Evolutionary conservation across 2,888 invertebrate genomes (phyloP).

Genomic region (Iselma pallidipennis): DNA sequence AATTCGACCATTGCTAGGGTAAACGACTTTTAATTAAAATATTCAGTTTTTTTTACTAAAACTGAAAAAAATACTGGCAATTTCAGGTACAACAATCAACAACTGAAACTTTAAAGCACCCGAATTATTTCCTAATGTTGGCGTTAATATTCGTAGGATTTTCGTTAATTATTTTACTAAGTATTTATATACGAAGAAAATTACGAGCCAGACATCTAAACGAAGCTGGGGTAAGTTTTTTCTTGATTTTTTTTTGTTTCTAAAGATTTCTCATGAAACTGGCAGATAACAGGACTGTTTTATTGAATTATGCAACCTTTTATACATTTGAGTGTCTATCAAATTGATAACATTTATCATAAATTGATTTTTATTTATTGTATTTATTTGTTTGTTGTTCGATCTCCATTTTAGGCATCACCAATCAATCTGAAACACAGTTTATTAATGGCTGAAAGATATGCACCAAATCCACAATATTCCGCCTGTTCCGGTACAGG

Average conservation of each 20-base stretch:
- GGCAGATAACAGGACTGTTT: neutral
- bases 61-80: neutral
- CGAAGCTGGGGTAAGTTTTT: constrained; percentile 33
- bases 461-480: constrained; percentile 78
- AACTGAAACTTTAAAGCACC: constrained; percentile 15
- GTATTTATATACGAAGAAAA: constrained; percentile 28
- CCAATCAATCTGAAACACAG: constrained; percentile 62
- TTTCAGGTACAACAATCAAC: constrained; percentile 30
- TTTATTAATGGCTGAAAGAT: constrained; percentile 69
- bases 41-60: constrained; percentile 4
- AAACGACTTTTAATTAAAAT: neutral
- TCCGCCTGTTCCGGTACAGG: constrained; percentile 58
- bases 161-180: constrained; percentile 20
- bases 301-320: neutral
- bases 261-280: neutral
- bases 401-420: constrained; percentile 58
- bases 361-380: neutral
- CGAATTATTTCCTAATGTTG: constrained; percentile 22
- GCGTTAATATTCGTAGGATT: constrained; percentile 21
- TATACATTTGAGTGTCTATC: neutral
- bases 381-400: neutral
- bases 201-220: constrained; percentile 24
- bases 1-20: constrained; percentile 15
- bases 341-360: no score
- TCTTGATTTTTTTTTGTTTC: neutral